phyloP scores from a whole-genome alignment of 2,888 invertebrate species.

The Myopa testacea region DNA sequence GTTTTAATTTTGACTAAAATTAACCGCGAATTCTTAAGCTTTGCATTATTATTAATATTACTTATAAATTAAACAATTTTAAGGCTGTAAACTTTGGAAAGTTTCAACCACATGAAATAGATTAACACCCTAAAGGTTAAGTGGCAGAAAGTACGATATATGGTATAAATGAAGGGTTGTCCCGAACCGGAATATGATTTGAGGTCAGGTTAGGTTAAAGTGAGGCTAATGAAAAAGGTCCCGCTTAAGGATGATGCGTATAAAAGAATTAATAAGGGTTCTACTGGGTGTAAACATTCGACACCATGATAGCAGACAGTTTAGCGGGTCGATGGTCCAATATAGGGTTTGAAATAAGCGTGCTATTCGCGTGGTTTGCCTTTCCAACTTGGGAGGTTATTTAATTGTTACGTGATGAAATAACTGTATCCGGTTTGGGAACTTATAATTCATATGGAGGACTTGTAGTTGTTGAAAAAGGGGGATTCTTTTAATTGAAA shows the following conservation, averaged over 20 bases:
- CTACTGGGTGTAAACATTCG: background rate
- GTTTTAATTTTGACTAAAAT: too few relatives aligned
- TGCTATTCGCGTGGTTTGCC: constrained; percentile 2
- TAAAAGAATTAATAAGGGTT: background rate
- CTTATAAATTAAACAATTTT: too few relatives aligned
- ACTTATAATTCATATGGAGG: background rate
- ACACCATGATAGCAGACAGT: background rate
- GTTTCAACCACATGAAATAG: background rate
- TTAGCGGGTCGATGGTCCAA: background rate
- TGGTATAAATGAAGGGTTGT: background rate
- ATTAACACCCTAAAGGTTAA: background rate
- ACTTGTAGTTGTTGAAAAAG: background rate
- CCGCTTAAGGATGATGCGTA: background rate
- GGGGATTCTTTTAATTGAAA: background rate
- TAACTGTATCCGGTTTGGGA: background rate
- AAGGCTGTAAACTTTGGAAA: too few relatives aligned
- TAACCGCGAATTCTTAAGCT: too few relatives aligned
- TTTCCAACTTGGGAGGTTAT: too few relatives aligned
- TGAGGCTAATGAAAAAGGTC: background rate
- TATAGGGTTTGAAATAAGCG: background rate
- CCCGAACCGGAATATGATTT: constrained; percentile 9
- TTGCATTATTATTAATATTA: too few relatives aligned
- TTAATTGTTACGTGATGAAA: background rate
- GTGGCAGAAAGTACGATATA: background rate
- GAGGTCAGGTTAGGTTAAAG: background rate